Conservation (phyloP, 2,888 invertebrate species). For the Orchesellides sinensis region DNA sequence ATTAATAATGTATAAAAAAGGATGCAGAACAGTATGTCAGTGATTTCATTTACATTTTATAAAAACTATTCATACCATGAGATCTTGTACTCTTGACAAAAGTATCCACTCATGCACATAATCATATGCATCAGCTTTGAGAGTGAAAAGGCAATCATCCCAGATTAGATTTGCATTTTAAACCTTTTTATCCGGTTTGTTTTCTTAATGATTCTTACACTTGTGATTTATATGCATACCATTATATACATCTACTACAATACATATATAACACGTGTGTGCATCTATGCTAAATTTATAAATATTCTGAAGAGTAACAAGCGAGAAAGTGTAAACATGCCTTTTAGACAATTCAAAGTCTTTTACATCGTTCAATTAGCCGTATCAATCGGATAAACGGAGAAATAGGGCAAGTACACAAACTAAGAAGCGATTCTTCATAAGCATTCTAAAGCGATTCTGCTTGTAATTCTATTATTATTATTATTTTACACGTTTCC, state of each 20-base stretch:
- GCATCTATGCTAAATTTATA: slow-evolving; percentile 6
- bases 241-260: background rate
- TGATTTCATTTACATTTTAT: slow-evolving; percentile 13
- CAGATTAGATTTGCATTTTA: slow-evolving; percentile 61
- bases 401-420: slow-evolving; percentile 27
- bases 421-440: background rate
- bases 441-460: background rate
- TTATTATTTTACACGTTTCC: background rate
- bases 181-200: slow-evolving; percentile 52
- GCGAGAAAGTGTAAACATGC: slow-evolving; percentile 65
- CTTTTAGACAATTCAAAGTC: slow-evolving; percentile 10
- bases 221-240: background rate
- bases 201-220: slow-evolving; percentile 23
- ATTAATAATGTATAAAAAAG: slow-evolving; percentile 24
- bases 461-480: background rate
- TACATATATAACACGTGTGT: background rate
- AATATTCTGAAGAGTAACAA: too few relatives aligned
- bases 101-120: slow-evolving; percentile 51
- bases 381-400: slow-evolving; percentile 62
- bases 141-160: slow-evolving; percentile 59
- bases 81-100: slow-evolving; percentile 17
- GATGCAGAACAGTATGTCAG: slow-evolving; percentile 34
- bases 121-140: slow-evolving; percentile 29
- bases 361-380: slow-evolving; percentile 58
- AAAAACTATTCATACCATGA: background rate